Evolutionary conservation across 2,797 vertebrate species (phyloP).

Genomic region (Podargus strigoides): DNA sequence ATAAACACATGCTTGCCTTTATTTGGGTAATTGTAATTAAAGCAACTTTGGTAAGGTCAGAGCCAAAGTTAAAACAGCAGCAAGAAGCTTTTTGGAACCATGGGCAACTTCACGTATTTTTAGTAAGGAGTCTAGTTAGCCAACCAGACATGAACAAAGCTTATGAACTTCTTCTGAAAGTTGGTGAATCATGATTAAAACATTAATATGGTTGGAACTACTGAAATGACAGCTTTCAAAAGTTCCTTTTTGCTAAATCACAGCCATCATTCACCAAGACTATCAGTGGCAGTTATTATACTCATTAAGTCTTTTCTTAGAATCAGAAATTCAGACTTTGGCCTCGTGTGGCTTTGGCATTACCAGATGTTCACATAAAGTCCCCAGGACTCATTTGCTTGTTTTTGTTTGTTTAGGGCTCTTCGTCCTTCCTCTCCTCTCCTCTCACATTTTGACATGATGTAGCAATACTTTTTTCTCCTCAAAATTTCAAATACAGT

Average conservation of each 20-base stretch:
- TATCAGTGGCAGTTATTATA: not conserved
- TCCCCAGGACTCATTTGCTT: not conserved
- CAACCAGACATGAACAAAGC: not conserved
- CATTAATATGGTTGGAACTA: not conserved
- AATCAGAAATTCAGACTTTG: not conserved
- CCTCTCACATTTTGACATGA: not conserved
- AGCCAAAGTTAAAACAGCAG: not conserved
- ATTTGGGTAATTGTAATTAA: not conserved
- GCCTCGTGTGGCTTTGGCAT: not conserved
- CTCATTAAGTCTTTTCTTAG: not conserved
- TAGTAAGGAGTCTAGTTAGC: not conserved
- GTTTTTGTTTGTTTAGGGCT: constrained; percentile 19
- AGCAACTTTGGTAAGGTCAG: not conserved
- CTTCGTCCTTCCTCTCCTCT: not conserved
- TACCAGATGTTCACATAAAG: constrained; percentile 29
- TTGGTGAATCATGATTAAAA: not conserved
- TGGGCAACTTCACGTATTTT: not conserved
- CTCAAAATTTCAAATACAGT: not conserved
- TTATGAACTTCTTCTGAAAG: not conserved
- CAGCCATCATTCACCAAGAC: not conserved
- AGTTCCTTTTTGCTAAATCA: constrained; percentile 1
- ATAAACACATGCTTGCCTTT: not conserved
- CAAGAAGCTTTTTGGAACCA: not conserved
- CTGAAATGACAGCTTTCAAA: not conserved
- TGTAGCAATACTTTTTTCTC: not conserved